Conservation (phyloP, 2,113 vertebrate species). For the Sceloporus undulatus region DNA sequence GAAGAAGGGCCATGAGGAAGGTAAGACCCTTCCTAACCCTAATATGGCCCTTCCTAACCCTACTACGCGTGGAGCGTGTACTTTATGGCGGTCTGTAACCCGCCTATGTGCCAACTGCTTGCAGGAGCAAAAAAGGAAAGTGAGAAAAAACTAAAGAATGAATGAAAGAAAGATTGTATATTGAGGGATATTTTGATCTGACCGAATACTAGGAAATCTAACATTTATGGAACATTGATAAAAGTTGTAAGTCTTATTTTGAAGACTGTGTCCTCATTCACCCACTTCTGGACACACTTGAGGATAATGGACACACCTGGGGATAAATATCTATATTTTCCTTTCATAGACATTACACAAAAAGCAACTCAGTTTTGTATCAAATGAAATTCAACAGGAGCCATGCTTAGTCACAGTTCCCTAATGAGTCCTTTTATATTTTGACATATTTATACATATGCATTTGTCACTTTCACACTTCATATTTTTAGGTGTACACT, state of each 20-base stretch:
- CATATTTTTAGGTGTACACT: background rate
- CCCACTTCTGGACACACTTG: background rate
- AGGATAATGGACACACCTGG: background rate
- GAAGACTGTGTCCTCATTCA: background rate
- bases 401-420: background rate
- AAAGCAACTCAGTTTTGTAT: too few species aligned
- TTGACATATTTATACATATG: background rate
- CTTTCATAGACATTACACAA: too few species aligned
- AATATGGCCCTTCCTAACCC: too few species aligned
- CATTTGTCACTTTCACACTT: background rate
- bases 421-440: background rate
- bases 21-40: too few species aligned
- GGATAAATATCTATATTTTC: background rate
- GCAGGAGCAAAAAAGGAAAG: too few species aligned
- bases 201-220: background rate
- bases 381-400: background rate
- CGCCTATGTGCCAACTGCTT: too few species aligned
- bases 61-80: too few species aligned
- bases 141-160: too few species aligned
- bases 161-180: too few species aligned
- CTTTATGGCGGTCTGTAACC: too few species aligned
- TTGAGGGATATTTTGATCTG: too few species aligned
- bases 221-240: background rate
- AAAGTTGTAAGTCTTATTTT: background rate
- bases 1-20: too few species aligned